A percentile compares a stretch with the other conserved stretches of the same genome.
phyloP scores from a whole-genome alignment of 1,140 invertebrate species.

The Metaphire vulgaris region DNA sequence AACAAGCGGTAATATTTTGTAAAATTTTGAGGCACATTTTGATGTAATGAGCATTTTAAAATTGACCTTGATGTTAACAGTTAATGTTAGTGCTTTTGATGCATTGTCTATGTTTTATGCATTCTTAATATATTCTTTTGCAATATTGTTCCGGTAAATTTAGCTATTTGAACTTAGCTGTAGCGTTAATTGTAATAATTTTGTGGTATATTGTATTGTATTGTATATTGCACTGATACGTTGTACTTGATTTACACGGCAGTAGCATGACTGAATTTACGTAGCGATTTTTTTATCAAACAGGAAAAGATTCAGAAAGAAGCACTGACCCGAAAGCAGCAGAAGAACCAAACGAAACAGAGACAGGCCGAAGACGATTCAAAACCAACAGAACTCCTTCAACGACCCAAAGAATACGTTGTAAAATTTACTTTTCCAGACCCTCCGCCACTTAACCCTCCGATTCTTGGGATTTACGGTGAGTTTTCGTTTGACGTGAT shows the following conservation, averaged over 20 bases:
- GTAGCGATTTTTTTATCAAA: no score
- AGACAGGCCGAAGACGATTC: conserved; percentile 62
- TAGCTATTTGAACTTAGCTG: no score
- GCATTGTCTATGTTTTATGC: no score
- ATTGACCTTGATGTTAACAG: no score
- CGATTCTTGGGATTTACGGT: conserved; percentile 84
- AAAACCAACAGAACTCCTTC: conserved; percentile 71
- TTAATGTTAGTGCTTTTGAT: no score
- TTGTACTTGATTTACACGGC: no score
- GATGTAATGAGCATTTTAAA: neutral
- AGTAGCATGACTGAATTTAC: no score
- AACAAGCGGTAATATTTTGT: conserved; percentile 66
- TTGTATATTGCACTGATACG: no score
- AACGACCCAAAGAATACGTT: conserved; percentile 83
- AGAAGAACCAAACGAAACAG: conserved; percentile 61
- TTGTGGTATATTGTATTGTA: no score
- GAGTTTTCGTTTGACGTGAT: conserved; percentile 48
- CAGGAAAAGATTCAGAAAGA: conserved; percentile 86
- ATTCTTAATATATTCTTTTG: no score
- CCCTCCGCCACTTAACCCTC: conserved; percentile 85
- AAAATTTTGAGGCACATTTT: conserved; percentile 9
- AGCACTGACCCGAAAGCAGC: conserved; percentile 82
- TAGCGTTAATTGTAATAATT: no score
- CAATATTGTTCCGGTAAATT: no score
- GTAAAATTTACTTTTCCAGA: conserved; percentile 97